phyloP scores from a whole-genome alignment of 2,113 vertebrate species.

The Catharus fuscescens region DNA sequence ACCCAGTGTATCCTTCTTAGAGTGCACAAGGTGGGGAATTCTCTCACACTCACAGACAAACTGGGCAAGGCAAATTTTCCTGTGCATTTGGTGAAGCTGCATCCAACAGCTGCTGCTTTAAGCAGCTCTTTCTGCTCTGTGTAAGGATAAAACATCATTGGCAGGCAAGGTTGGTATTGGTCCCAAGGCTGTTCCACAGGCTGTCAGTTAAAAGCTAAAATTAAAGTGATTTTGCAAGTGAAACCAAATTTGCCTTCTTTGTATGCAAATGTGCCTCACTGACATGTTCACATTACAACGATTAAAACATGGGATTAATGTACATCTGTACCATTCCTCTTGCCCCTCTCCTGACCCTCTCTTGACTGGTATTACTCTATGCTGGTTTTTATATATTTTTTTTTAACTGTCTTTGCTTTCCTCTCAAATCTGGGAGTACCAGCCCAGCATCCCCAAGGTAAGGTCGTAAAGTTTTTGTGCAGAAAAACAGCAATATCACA shows the following conservation, averaged over 20 bases:
- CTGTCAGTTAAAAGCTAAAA: background rate
- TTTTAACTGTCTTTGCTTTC: background rate
- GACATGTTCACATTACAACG: background rate
- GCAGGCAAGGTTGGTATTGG: background rate
- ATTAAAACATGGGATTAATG: background rate
- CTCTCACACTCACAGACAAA: background rate
- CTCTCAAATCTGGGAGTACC: background rate
- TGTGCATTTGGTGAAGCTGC: background rate
- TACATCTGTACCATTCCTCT: background rate
- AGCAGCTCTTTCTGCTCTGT: background rate
- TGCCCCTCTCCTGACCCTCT: background rate
- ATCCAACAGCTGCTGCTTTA: background rate
- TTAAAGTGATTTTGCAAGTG: background rate
- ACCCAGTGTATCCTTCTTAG: background rate
- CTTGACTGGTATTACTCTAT: background rate
- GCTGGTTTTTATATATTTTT: too few relatives aligned
- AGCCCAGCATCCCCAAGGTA: background rate
- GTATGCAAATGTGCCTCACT: background rate
- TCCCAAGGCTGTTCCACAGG: background rate
- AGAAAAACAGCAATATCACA: background rate
- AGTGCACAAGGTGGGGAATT: rapidly evolving
- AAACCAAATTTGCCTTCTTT: background rate
- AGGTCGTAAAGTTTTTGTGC: rapidly evolving
- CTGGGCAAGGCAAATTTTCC: background rate
- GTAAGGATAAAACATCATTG: background rate